Evolutionary conservation across 2,113 vertebrate genomes (phyloP), one percentile per base, ranked within the genome.

Genomic region (Sorex araneus): DNA sequence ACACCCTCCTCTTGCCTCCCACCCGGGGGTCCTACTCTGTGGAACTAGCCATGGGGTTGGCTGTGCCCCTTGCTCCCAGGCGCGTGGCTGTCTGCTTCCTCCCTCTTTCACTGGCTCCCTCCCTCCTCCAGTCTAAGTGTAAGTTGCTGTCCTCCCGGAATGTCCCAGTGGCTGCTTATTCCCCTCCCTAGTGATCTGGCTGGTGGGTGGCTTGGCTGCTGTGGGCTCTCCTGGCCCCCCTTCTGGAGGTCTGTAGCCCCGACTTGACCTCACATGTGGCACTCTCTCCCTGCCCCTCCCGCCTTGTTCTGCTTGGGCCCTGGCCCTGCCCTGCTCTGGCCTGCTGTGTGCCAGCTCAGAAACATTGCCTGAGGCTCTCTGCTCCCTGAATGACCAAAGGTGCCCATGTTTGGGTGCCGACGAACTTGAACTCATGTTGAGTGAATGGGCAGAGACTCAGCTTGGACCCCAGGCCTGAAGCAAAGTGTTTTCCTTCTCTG

Each of bases 41-140:
- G 54, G 67, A 83, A 23, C 23, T 0, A 32, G 27, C n/a, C 50
- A n/a, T 1, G 19, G 5, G 28, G 40, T 40, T 28, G 6, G 0
- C 28, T 15, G 6, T 15, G 36, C 30, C 76, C 30, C 13, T 12
- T 2, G 36, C 21, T 2, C 8, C 63, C 13, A 11, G 8, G 34
- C 76, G 7, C 16, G 5, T 25, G 2, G 15, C 60, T 30, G 16
- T 43, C 54, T 88, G 47, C 32, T 75, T 32, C 23, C 63, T 16
- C 3, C 8, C 28, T 21, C 28, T 66, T 74, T 67, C 3, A 0
- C 10, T 64, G 34, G 40, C n/a, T 77, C 11, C 9, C 28, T 21
- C 47, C 71, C 57, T 43, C n/a, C 7, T 19, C 40, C 40, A 15
- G 40, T 60, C 43, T 11, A 64, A 40, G 40, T 40, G 4, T 40